Base-by-base conservation (phyloP, 1,140 invertebrate species). In the Plectrocnemia conspersa region DNA sequence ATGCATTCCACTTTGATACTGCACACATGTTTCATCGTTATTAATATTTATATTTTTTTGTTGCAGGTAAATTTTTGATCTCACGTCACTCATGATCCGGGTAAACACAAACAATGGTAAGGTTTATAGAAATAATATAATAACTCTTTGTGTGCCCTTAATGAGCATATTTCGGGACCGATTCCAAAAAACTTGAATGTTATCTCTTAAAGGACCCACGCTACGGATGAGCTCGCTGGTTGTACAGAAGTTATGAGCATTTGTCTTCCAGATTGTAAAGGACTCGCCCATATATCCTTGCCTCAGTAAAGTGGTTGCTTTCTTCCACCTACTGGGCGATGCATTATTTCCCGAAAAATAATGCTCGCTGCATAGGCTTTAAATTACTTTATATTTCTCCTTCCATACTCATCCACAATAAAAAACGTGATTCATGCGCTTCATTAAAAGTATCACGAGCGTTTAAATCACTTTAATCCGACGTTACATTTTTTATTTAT, bases 231-330 rank as follows among this genome's bases (percentile, higher is more conserved):
- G 40, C 35, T 38, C 29, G 27, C 24, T 40, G 33, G 38, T n/a
- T 42, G 52, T 48, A 45, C 56, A 50, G 56, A 54, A 59, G 52
- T 59, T 59, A 59, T 59, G 56, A 59, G 56, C 56, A 59, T 56
- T 49, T 32, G 58, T 60, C 54, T 55, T 56, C 33, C 48, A 60
- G 54, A 53, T 60, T 60, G 50, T 60, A 52, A 56, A 56, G 35
- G 58, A 23, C 42, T 29, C 32, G 54, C 18, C 24, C 33, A 50
- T 50, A 50, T 35, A 38, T 50, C 33, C 33, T 50, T 38, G 33
- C 32, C 27, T 24, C 32, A 3, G 47, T 18, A 38, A 38, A 50
- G n/a, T 38, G 35, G 33, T 22, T 18, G 9, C 33, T 3, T 25
- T 18, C 25, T 18, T 47, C 47, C 2, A 3, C 46, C 35, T 38